Conservation (phyloP, 2,888 invertebrate genomes). For the Lamellibrachia columna region DNA sequence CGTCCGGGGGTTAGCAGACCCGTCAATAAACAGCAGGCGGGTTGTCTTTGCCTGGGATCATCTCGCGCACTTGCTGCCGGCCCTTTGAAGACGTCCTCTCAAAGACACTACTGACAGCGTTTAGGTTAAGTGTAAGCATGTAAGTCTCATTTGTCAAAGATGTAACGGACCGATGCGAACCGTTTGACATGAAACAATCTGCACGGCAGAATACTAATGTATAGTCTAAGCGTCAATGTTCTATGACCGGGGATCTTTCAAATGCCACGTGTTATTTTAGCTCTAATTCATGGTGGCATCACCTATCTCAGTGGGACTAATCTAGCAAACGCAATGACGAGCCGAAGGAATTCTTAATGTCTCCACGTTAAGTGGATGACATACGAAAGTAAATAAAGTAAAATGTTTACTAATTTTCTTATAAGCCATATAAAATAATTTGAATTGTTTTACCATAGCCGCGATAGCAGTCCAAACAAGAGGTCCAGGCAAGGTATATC, state of each 20-base stretch:
- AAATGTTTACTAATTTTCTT: too few species aligned
- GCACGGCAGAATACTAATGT: background rate
- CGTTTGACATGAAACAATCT: background rate
- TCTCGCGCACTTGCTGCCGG: background rate
- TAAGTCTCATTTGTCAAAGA: background rate
- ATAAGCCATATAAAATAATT: too few species aligned
- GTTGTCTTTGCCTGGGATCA: background rate
- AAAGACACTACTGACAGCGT: background rate
- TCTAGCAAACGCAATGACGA: too few species aligned
- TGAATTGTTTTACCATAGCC: too few species aligned
- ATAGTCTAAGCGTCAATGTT: background rate
- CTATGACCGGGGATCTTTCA: background rate
- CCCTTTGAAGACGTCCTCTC: background rate
- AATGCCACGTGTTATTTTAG: background rate
- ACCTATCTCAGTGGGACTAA: too few species aligned
- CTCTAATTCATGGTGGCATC: too few species aligned
- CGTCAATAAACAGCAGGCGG: background rate
- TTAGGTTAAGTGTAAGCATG: slow-evolving; percentile 16
- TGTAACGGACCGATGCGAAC: background rate
- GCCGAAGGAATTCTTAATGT: too few species aligned
- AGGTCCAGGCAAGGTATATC: too few species aligned
- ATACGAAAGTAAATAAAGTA: too few species aligned
- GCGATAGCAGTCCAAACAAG: too few species aligned
- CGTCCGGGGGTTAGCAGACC: background rate
- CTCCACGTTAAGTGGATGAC: too few species aligned